Percentiles rank a stretch among this genome's conserved stretches.
These are phyloP conservation scores for Heliconius himera DNA, from an alignment of 1,140 invertebrate genomes.

Conservation along the genomic window DNA sequence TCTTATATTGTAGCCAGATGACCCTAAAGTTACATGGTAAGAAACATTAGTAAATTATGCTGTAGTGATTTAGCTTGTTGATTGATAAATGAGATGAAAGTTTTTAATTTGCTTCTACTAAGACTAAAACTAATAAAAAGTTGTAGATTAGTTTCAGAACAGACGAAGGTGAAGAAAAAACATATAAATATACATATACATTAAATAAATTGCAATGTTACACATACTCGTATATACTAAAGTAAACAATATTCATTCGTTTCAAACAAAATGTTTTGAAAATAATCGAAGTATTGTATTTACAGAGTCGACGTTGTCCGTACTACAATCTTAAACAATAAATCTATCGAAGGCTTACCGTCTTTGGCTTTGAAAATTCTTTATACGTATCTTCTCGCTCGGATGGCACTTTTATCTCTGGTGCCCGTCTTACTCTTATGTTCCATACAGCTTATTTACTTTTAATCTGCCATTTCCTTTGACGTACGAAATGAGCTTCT, in stretches of 20 bases:
- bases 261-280: conserved; percentile 17
- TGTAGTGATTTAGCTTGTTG: no score
- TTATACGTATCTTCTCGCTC: conserved; percentile 51
- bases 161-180: neutral
- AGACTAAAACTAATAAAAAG: no score
- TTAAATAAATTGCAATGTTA: no score
- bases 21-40: no score
- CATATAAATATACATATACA: no score
- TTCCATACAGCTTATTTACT: conserved; percentile 38
- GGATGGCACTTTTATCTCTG: conserved; percentile 46
- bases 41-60: no score
- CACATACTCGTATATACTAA: no score
- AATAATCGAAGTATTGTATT: conserved; percentile 43
- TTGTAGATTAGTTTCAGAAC: neutral
- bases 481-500: conserved; percentile 36
- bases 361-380: conserved; percentile 49
- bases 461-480: conserved; percentile 40
- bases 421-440: conserved; percentile 29
- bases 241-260: neutral
- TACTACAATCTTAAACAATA: conserved; percentile 49
- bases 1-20: neutral
- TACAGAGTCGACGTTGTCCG: conserved; percentile 40
- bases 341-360: conserved; percentile 47
- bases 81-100: no score
- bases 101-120: no score